Conservation (phyloP, 2,888 invertebrate species). For the Stenchaetothrips biformis region DNA sequence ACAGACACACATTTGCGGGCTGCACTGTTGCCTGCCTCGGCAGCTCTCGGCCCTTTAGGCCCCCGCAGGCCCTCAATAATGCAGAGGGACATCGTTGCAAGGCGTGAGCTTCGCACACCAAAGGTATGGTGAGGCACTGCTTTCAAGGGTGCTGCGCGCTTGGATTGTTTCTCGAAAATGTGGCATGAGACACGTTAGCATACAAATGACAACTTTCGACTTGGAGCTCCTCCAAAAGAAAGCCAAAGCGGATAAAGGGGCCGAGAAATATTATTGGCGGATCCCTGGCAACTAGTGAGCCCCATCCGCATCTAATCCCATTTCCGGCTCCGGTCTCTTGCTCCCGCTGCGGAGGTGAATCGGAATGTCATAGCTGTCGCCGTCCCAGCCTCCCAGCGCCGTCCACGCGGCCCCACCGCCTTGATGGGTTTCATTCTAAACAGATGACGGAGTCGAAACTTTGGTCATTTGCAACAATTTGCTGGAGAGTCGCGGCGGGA, state of each 20-base stretch:
- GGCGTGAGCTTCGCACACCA: too few species aligned
- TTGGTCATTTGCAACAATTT: conserved; percentile 19
- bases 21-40: neutral
- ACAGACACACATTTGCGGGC: too few species aligned
- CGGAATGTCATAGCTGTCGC: neutral
- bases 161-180: too few species aligned
- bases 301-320: too few species aligned
- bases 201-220: too few species aligned
- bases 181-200: too few species aligned
- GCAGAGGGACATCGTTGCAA: neutral
- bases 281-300: too few species aligned
- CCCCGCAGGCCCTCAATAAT: conserved; percentile 1
- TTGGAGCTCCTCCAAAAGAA: too few species aligned
- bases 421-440: conserved; percentile 18
- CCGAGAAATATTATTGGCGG: too few species aligned
- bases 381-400: neutral
- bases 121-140: neutral
- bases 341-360: too few species aligned
- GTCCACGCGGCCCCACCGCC: neutral
- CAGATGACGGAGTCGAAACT: conserved; percentile 17
- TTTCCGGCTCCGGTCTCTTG: too few species aligned
- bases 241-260: too few species aligned
- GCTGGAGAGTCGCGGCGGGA: neutral
- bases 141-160: neutral
- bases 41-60: neutral